A percentile compares a stretch with the other conserved stretches of the same genome.
Evolutionary conservation across 2,113 vertebrate genomes (phyloP).

Genomic region (Ageneiosus marmoratus): DNA sequence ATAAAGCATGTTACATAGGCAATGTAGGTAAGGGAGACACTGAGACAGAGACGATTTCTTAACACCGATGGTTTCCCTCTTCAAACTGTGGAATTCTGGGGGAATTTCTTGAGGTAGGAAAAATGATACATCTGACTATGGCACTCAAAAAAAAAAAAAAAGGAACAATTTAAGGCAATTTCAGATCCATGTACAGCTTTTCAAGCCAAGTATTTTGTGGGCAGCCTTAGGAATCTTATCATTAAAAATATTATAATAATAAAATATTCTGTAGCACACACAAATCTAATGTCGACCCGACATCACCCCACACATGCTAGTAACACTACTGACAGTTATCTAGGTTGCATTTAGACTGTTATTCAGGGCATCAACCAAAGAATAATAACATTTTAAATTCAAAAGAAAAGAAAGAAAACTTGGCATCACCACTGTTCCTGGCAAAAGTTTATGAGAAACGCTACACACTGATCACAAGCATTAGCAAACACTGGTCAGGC

Average conservation of each 20-base stretch:
- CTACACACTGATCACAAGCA: constrained; percentile 32
- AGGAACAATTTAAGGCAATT: constrained; percentile 44
- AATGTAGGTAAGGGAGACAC: neutral
- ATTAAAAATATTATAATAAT: neutral
- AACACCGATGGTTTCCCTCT: neutral
- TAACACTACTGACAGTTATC: neutral
- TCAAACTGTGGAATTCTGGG: neutral
- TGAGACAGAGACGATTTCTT: neutral
- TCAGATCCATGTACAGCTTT: constrained; percentile 16
- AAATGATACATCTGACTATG: constrained; percentile 6
- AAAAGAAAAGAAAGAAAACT: neutral
- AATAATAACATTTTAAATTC: neutral
- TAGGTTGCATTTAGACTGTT: neutral
- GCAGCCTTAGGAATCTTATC: neutral
- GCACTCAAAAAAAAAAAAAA: constrained; percentile 17
- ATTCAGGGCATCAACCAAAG: neutral
- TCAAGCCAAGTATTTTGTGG: neutral
- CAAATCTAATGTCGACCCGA: neutral
- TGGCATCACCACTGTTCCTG: constrained; percentile 18
- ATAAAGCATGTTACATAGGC: neutral
- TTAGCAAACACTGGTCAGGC: constrained; percentile 45
- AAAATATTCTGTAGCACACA: neutral
- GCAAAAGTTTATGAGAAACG: neutral
- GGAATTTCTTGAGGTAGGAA: constrained; percentile 45
- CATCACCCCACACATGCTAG: neutral